A percentile compares a stretch with the other conserved stretches of the same genome.
phyloP scores from a whole-genome alignment of 2,888 invertebrate genomes.

The Ethmia dodecea region DNA sequence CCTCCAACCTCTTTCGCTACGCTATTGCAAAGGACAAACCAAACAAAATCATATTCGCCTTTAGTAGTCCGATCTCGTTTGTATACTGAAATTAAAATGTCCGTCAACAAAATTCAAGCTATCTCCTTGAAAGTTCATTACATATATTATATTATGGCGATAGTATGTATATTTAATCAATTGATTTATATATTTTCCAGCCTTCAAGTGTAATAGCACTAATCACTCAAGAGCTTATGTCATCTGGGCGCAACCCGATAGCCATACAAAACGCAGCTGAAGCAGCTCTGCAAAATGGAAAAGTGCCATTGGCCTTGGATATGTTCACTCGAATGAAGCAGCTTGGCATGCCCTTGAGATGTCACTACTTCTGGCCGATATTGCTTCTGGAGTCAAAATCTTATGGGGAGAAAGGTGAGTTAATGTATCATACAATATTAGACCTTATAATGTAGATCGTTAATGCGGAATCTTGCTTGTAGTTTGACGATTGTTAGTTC shows the following conservation, averaged over 20 bases:
- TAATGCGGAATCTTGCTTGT: too few species aligned
- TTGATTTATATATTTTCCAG: slow-evolving; percentile 45
- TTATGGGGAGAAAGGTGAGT: slow-evolving; percentile 72
- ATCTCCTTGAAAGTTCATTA: neutral
- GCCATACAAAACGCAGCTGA: slow-evolving; percentile 72
- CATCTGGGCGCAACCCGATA: slow-evolving; percentile 62
- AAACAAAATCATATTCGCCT: too few species aligned
- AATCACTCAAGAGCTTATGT: slow-evolving; percentile 62
- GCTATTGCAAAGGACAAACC: too few species aligned
- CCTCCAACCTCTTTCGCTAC: too few species aligned
- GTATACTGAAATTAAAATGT: too few species aligned
- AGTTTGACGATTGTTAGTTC: too few species aligned
- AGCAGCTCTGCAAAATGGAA: slow-evolving; percentile 67
- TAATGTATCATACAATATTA: too few species aligned
- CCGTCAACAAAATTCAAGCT: neutral
- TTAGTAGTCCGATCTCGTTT: too few species aligned
- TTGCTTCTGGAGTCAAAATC: slow-evolving; percentile 63
- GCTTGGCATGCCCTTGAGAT: slow-evolving; percentile 55
- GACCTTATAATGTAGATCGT: too few species aligned
- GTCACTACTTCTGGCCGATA: slow-evolving; percentile 84
- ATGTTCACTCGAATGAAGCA: slow-evolving; percentile 64
- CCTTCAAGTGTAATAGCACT: slow-evolving; percentile 57
- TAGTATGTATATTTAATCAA: too few species aligned
- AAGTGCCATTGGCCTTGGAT: slow-evolving; percentile 57
- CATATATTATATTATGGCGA: too few species aligned